A percentile compares a stretch with the other conserved stretches of the same genome.
phyloP scores from a whole-genome alignment of 1,140 invertebrate genomes.

The Aphidius gifuensis region DNA sequence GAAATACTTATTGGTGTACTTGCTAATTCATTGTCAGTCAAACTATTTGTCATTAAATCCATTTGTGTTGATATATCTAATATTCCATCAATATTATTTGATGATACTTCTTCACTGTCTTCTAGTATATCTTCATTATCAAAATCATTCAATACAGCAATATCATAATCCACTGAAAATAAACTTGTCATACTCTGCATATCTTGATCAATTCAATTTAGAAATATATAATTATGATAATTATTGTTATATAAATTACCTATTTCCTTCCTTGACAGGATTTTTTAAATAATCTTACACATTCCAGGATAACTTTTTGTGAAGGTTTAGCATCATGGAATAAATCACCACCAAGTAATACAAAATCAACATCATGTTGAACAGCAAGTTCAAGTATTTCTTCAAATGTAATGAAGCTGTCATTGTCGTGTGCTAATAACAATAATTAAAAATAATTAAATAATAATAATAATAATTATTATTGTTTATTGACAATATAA shows the following conservation, averaged over 20 bases:
- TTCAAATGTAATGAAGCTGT: constrained; percentile 92
- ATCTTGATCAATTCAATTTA: constrained; percentile 79
- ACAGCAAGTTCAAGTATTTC: constrained; percentile 86
- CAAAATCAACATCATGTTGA: constrained; percentile 79
- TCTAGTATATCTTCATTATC: constrained; percentile 78
- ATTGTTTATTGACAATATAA: constrained; percentile 28
- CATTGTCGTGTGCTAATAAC: constrained; percentile 61
- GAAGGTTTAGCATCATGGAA: constrained; percentile 87
- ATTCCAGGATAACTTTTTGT: constrained; percentile 69
- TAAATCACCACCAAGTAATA: constrained; percentile 90
- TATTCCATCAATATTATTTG: constrained; percentile 64
- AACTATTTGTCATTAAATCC: constrained; percentile 79
- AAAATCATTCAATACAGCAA: constrained; percentile 80
- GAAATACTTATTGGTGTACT: constrained; percentile 67
- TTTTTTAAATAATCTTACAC: constrained; percentile 74
- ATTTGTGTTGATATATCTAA: constrained; percentile 81
- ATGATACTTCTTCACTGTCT: constrained; percentile 58
- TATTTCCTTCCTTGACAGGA: constrained; percentile 72
- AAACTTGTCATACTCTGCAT: constrained; percentile 96
- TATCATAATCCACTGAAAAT: constrained; percentile 90
- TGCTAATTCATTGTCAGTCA: constrained; percentile 69
- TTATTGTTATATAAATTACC: constrained; percentile 40
- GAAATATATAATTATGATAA: background rate
- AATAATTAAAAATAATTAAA: constrained; percentile 2
- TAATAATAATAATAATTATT: background rate